Conservation (phyloP, 2,113 vertebrate species). For the Empidonax alnorum region DNA sequence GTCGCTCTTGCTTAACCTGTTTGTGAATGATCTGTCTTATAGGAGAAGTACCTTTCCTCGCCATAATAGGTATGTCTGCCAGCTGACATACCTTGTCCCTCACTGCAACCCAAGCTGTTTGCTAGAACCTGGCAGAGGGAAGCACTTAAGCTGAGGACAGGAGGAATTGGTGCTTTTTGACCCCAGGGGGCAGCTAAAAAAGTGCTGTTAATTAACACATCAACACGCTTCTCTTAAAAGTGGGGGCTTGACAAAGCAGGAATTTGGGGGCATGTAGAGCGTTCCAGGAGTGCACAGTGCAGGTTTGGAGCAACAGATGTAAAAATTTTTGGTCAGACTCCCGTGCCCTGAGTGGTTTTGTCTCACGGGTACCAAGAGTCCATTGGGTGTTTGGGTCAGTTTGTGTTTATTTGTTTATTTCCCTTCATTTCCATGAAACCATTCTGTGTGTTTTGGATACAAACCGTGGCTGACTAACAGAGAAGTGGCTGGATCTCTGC, state of each 20-base stretch:
- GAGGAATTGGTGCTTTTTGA: background rate
- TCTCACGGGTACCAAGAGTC: background rate
- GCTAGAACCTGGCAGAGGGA: background rate
- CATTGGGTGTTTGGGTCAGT: background rate
- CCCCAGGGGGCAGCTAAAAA: background rate
- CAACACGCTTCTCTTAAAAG: background rate
- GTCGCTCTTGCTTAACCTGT: constrained; percentile 68
- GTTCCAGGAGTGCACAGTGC: background rate
- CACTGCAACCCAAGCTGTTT: background rate
- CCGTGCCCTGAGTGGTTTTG: background rate
- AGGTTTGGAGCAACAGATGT: background rate
- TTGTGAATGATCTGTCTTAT: constrained; percentile 70
- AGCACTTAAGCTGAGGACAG: background rate
- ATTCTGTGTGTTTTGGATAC: fast-evolving
- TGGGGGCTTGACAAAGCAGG: background rate
- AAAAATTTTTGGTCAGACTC: background rate
- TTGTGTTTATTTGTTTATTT: background rate
- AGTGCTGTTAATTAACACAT: background rate
- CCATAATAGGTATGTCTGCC: constrained; percentile 63
- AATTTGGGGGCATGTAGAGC: background rate
- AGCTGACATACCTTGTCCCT: constrained; percentile 51
- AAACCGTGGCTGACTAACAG: background rate
- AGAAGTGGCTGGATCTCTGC: background rate
- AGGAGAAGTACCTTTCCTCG: constrained; percentile 70
- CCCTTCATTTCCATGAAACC: background rate